Percentiles rank a stretch among this genome's conserved stretches.
These are phyloP conservation scores for Drosophila orosa DNA, from an alignment of 1,140 invertebrate species.

Conservation along the genomic window DNA sequence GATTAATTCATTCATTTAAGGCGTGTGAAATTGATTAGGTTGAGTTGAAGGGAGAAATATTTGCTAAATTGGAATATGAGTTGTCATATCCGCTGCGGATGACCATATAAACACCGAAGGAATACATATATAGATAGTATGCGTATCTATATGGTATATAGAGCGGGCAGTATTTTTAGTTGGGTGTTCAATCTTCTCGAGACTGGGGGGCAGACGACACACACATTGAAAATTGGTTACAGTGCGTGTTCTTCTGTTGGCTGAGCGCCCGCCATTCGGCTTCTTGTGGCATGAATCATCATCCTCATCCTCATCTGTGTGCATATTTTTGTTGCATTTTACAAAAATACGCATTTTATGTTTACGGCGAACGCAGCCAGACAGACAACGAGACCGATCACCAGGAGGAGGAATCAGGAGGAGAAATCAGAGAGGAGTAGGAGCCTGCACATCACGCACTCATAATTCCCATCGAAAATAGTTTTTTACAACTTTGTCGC, in stretches of 20 bases:
- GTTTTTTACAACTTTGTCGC: slow-evolving; percentile 73
- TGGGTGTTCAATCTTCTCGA: slow-evolving; percentile 72
- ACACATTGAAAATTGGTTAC: slow-evolving; percentile 50
- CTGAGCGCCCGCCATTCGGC: slow-evolving; percentile 69
- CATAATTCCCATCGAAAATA: slow-evolving; percentile 79
- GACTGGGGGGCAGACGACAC: slow-evolving; percentile 56
- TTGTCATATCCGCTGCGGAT: slow-evolving; percentile 67
- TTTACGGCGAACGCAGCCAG: slow-evolving; percentile 64
- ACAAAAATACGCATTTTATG: slow-evolving; percentile 82
- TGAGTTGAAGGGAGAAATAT: slow-evolving; percentile 43
- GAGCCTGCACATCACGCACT: slow-evolving; percentile 50
- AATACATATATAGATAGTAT: slow-evolving; percentile 25
- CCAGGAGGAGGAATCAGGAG: slow-evolving; percentile 4
- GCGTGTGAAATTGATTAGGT: slow-evolving; percentile 46
- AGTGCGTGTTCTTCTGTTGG: slow-evolving; percentile 72
- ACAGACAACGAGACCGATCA: slow-evolving; percentile 17
- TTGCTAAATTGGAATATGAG: slow-evolving; percentile 73
- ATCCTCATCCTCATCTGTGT: slow-evolving; percentile 3
- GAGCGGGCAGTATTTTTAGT: slow-evolving; percentile 75
- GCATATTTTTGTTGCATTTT: slow-evolving; percentile 65
- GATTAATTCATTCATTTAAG: slow-evolving; percentile 66
- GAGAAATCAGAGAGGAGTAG: slow-evolving; percentile 6
- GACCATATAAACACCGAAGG: slow-evolving; percentile 18
- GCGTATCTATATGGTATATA: slow-evolving; percentile 57
- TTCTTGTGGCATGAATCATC: slow-evolving; percentile 75